phyloP scores from a whole-genome alignment of 1,140 invertebrate species.

The Diprion similis region DNA sequence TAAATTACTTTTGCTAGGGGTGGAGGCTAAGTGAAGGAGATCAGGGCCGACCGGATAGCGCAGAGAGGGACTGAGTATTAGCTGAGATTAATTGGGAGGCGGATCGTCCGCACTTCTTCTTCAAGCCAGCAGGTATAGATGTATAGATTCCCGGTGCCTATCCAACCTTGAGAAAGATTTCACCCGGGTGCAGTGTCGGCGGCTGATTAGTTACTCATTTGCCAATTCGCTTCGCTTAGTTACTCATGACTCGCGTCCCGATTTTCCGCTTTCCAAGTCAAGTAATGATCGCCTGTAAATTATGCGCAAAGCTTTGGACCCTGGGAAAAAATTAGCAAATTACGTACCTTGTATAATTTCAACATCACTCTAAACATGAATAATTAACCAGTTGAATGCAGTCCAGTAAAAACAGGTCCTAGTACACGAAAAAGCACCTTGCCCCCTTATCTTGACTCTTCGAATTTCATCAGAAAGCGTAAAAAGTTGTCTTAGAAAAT shows the following conservation, averaged over 20 bases:
- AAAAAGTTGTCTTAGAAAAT: too few species aligned
- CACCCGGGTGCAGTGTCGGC: constrained; percentile 19
- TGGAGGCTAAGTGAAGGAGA: constrained; percentile 32
- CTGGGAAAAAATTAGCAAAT: background rate
- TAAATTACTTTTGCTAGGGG: constrained; percentile 26
- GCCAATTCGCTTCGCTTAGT: constrained; percentile 35
- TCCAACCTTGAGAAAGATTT: background rate
- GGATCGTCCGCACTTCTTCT: constrained; percentile 11
- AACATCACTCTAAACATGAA: background rate
- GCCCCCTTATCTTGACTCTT: background rate
- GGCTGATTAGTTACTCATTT: constrained; percentile 46
- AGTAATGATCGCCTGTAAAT: too few species aligned
- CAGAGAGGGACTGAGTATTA: constrained; percentile 46
- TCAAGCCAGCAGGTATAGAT: constrained; percentile 18
- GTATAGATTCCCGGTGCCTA: constrained; percentile 17
- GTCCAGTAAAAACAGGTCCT: too few species aligned
- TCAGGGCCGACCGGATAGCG: constrained; percentile 29
- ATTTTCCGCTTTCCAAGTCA: too few species aligned
- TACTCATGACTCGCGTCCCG: constrained; percentile 17
- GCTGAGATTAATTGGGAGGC: constrained; percentile 48
- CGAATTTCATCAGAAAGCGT: background rate
- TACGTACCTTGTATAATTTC: background rate
- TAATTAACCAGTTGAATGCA: background rate
- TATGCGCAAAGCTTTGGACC: background rate
- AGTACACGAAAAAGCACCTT: too few species aligned